Conservation (phyloP, 2,797 vertebrate species). For the Bufotes viridis region DNA sequence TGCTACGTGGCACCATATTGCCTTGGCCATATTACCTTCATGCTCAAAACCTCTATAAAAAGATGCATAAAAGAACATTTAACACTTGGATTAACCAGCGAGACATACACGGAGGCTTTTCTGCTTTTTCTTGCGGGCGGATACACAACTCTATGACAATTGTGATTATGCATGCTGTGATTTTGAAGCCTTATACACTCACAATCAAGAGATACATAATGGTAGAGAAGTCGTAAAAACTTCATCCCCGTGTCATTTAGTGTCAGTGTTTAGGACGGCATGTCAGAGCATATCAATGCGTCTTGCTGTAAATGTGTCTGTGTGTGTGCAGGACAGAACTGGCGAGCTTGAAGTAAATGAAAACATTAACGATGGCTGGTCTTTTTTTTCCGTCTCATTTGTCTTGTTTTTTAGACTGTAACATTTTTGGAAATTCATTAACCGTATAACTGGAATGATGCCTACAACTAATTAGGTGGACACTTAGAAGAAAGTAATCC, state of each 20-base stretch:
- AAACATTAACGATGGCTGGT: conserved; percentile 1
- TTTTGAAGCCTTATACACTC: conserved; percentile 3
- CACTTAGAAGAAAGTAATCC: too few species aligned
- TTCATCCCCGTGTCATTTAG: conserved; percentile 24
- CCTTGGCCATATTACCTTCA: background rate
- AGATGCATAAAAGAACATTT: background rate
- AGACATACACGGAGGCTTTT: background rate
- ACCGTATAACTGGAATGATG: too few species aligned
- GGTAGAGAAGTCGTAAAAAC: conserved; percentile 33
- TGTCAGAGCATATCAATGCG: conserved; percentile 20
- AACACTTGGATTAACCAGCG: background rate
- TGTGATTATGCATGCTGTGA: conserved; percentile 16
- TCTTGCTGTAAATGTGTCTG: conserved; percentile 6
- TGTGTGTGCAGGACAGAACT: background rate
- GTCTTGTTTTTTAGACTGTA: background rate
- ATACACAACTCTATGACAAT: background rate
- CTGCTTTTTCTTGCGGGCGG: background rate
- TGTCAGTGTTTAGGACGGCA: background rate
- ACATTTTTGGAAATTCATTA: background rate
- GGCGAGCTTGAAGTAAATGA: conserved; percentile 19
- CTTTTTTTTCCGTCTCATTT: background rate
- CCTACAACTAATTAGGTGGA: background rate
- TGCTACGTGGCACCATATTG: background rate
- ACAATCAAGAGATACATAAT: conserved; percentile 18
- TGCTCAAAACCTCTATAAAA: background rate